phyloP scores from a whole-genome alignment of 92 coral and sea anemone species.

The Zoanthus sociatus region DNA sequence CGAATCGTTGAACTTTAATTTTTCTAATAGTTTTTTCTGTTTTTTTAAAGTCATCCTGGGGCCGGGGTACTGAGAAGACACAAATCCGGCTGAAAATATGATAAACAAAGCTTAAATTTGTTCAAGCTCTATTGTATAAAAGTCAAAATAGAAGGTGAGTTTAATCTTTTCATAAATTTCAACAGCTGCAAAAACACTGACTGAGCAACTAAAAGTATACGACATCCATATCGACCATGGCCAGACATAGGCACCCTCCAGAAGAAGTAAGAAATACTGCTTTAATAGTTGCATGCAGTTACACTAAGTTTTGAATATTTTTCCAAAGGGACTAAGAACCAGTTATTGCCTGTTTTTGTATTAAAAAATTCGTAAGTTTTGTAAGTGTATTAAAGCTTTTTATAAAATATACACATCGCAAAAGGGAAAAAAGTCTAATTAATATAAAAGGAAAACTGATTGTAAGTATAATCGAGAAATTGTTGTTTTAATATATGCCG shows the following conservation, averaged over 20 bases:
- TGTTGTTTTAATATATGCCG: too few species aligned
- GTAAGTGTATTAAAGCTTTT: too few species aligned
- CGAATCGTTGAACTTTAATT: neutral
- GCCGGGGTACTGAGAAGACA: neutral
- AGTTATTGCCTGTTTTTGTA: too few species aligned
- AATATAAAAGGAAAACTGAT: too few species aligned
- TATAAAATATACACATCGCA: too few species aligned
- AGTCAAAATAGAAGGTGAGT: neutral
- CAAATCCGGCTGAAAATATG: neutral
- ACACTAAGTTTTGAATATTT: too few species aligned
- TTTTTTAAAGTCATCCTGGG: too few species aligned
- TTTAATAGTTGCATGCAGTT: too few species aligned
- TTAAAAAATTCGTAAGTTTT: too few species aligned
- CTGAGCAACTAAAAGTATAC: neutral
- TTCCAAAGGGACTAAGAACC: too few species aligned
- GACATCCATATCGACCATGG: neutral
- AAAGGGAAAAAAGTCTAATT: too few species aligned
- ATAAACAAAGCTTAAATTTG: neutral
- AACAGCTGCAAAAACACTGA: neutral
- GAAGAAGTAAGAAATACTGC: neutral
- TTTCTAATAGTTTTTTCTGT: neutral
- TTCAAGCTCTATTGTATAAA: neutral
- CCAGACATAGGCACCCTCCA: neutral
- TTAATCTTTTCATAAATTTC: neutral
- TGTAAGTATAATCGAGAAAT: too few species aligned